Percentiles rank a stretch among this genome's conserved stretches.
Conservation (phyloP, 1,140 invertebrate genomes). For the Ephestia elutella region DNA sequence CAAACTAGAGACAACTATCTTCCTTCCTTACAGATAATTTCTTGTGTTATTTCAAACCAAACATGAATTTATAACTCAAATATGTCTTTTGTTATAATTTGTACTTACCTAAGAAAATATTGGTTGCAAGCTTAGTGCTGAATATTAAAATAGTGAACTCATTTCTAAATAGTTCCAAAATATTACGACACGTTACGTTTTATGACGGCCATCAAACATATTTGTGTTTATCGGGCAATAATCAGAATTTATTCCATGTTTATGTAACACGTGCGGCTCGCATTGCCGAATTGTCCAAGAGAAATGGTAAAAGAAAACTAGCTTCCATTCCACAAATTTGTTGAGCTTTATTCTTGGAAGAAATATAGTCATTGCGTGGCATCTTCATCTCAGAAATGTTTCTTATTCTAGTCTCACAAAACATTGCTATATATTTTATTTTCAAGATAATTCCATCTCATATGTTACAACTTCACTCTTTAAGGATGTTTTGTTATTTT, state of each 20-base stretch:
- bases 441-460: background rate
- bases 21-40: no score
- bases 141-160: background rate
- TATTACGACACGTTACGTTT: background rate
- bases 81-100: no score
- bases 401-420: background rate
- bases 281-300: background rate
- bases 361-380: background rate
- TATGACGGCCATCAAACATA: background rate
- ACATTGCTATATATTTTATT: background rate
- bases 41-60: no score
- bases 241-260: background rate
- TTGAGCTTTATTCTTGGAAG: background rate
- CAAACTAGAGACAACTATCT: no score
- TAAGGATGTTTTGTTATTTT: background rate
- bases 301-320: background rate
- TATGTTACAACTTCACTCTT: background rate
- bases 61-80: no score
- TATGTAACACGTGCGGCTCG: background rate
- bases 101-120: no score
- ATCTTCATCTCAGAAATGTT: background rate
- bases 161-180: background rate
- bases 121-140: no score
- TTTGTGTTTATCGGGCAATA: conserved; percentile 2
- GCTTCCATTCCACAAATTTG: background rate